A percentile compares a stretch with the other conserved stretches of the same genome.
phyloP scores from a whole-genome alignment of 2,888 invertebrate species.

The Athalia cordata region DNA sequence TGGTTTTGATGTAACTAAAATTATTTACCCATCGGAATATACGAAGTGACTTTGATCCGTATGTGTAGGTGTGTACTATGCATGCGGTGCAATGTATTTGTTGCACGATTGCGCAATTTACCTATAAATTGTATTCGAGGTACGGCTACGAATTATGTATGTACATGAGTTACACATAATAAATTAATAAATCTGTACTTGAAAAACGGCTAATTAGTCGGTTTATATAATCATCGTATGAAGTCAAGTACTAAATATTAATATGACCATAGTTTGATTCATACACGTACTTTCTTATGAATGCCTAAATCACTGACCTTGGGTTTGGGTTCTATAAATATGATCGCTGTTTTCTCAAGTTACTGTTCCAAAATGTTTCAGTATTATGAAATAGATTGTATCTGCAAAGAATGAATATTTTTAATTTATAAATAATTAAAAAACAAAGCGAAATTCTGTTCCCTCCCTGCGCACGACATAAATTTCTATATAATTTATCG shows the following conservation, averaged over 20 bases:
- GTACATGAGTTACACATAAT: too few species aligned
- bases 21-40: not conserved
- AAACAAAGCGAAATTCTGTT: not conserved
- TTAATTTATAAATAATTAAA: not conserved
- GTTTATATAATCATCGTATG: not conserved
- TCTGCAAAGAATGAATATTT: constrained; percentile 8
- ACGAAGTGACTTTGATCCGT: not conserved
- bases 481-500: constrained; percentile 6
- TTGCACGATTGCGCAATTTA: too few species aligned
- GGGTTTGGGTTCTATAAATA: not conserved
- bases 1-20: constrained; percentile 7
- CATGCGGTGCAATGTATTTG: too few species aligned
- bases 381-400: not conserved
- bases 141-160: too few species aligned
- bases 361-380: not conserved
- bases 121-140: too few species aligned
- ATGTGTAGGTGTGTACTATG: not conserved
- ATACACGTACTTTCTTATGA: constrained; percentile 14
- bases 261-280: constrained; percentile 25
- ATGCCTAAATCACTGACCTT: constrained; percentile 27
- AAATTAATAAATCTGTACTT: too few species aligned
- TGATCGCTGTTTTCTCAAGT: not conserved
- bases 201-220: too few species aligned
- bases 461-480: not conserved
- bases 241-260: constrained; percentile 18